Base-by-base conservation (phyloP, 64 coral and sea anemone species). In the Hydrozoanthus tunicans region DNA sequence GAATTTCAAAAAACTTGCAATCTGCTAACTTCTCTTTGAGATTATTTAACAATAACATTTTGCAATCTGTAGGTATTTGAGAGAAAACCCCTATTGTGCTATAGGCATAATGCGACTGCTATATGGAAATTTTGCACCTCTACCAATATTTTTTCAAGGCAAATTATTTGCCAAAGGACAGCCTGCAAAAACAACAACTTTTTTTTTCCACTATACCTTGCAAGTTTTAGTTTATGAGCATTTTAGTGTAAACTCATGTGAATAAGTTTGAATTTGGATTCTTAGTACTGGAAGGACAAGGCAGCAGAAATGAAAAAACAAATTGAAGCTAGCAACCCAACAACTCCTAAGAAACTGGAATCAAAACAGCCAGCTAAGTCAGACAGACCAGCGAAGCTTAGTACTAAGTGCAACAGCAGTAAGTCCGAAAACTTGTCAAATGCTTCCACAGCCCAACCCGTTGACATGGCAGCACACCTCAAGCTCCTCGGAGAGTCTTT, bases 401-500 rank as follows among this genome's bases (percentile, higher is more conserved):
- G 74, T 73, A 23, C 68, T 8, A 90, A 66, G 32, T 69, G 17
- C 51, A 79, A 64, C 24, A 58, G 53, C 5, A 79, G 0, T 80
- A 78, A 90, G 64, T 25, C 59, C 15, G 78, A 90, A 17, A 78
- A 17, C 24, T 23, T 53, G 12, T 5, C 74, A 20, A 73, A 58
- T 69, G 56, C 55, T 25, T 51, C 82, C 53, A 91, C 89, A 32
- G 14, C 91, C 27, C 89, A 96, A 73, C 77, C 92, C 6, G 91
- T 96, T 80, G 95, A 96, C 67, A 76, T 96, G 83, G 95, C 95
- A 1, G 95, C 95, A 32, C 92, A 96, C 66, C 90, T 96, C 23
- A 93, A 96, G 72, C 95, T 96, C 7, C 69, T 96, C 9, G 95
- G 95, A 67, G 95, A 96, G 25, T 96, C 95, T 53, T 68, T 96